These are phyloP conservation scores for Podargus strigoides DNA, from an alignment of 2,797 vertebrate genomes.

Conservation along the genomic window DNA sequence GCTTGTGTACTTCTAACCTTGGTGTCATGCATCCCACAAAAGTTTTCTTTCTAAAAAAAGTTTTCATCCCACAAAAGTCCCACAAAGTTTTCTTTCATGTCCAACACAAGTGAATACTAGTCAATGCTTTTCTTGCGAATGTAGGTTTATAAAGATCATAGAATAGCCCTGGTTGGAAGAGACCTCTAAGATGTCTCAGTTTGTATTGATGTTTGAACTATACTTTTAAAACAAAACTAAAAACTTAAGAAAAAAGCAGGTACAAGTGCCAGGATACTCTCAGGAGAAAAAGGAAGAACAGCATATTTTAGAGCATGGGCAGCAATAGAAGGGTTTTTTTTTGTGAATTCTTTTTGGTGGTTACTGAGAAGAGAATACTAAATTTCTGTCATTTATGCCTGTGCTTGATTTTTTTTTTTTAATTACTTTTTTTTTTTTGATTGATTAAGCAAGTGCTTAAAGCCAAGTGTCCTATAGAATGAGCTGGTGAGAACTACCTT, in stretches of 20 bases:
- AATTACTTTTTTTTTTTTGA: accelerated
- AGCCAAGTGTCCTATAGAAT: not conserved
- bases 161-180: no score
- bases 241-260: not conserved
- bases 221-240: not conserved
- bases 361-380: not conserved
- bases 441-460: not conserved
- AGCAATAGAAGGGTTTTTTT: no score
- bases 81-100: not conserved
- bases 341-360: not conserved
- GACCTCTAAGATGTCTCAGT: not conserved
- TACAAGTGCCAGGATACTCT: not conserved
- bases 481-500: not conserved
- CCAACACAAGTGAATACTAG: not conserved
- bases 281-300: not conserved
- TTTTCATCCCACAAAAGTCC: no score
- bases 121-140: not conserved
- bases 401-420: not conserved
- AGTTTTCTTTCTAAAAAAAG: no score
- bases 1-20: not conserved
- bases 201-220: not conserved
- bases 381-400: not conserved
- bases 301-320: not conserved
- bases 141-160: not conserved
- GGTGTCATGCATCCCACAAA: no score